Base-by-base conservation (phyloP, 2,888 invertebrate genomes). In the Beris chalybata region DNA sequence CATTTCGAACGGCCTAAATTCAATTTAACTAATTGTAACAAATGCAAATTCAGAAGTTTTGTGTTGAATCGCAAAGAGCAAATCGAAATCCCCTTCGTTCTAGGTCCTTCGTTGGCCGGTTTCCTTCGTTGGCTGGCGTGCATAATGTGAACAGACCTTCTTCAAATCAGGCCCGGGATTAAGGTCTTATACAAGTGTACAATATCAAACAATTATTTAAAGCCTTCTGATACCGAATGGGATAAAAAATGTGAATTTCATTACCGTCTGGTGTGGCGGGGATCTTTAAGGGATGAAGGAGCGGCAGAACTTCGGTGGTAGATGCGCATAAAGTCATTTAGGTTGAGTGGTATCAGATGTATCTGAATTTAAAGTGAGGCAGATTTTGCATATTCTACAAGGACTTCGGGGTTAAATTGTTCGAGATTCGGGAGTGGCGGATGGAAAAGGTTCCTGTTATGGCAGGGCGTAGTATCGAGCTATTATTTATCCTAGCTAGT, bases 291-390 rank as follows among this genome's bases (percentile, higher is more conserved):
- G 53, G 30, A 55, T 47, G 13, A 22, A 29, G 32, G 31, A 30
- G 31, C 13, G 13, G 50, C 48, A 54, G 61, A 22, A 22, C 22
- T 22, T 22, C 43, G 38, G 6, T 29, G 29, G 47, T 53, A 22
- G 32, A 64, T 47, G 66, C 43, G 64, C 56, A 61, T 45, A 64
- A 69, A 70, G 70, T 71, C 69, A 71, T 68, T 71, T 69, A 71
- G 61, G 55, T 58, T 71, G 67, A 71, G 71, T 71, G 70, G 71
- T 66, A 70, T 71, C 71, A 71, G 71, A 70, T 71, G 71, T 69
- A 67, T 61, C 52, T 64, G 58, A 66, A 55, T 64, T 66, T 66
- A 68, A 68, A 68, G 64, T 65, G 54, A 15, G 50, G 38, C 52
- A 32, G 50, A 64, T 67, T 59, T 61, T 61, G 59, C 61, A 54